phyloP scores from a whole-genome alignment of 2,888 invertebrate genomes.

The Sesia bembeciformis region DNA sequence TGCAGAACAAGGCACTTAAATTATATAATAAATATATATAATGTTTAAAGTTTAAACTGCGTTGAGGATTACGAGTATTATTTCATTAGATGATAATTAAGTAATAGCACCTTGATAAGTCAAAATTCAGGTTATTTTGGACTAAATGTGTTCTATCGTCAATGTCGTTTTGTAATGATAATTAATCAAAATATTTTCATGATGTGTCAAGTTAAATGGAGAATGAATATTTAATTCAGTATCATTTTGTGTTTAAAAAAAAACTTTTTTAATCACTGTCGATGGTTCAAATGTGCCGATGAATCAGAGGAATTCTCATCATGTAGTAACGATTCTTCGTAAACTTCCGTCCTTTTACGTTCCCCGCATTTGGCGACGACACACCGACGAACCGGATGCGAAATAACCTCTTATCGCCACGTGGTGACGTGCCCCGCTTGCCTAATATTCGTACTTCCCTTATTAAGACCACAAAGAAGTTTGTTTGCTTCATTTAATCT shows the following conservation, averaged over 20 bases:
- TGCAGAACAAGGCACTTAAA: conserved; percentile 26
- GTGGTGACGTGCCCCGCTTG: conserved; percentile 49
- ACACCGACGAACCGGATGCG: conserved; percentile 40
- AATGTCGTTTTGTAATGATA: no score
- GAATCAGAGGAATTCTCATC: conserved; percentile 33
- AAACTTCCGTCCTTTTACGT: conserved; percentile 40
- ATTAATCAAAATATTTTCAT: no score
- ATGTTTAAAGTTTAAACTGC: conserved; percentile 1
- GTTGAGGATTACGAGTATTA: background rate
- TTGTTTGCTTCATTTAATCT: no score
- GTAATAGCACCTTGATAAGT: no score
- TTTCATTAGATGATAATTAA: background rate
- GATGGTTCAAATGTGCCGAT: conserved; percentile 11
- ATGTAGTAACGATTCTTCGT: conserved; percentile 39
- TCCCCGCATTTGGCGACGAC: conserved; percentile 32
- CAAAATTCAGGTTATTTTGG: no score
- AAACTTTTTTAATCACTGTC: no score
- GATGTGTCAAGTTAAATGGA: no score
- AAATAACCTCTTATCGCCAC: conserved; percentile 42
- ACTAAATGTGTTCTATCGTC: no score
- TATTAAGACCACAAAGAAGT: no score
- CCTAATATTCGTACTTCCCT: conserved; percentile 2
- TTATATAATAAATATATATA: conserved; percentile 9
- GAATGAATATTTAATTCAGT: no score
- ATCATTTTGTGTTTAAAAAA: no score